Evolutionary conservation across 2,113 vertebrate genomes (phyloP), one percentile per base, ranked within the genome.

Genomic region (Austrofundulus limnaeus): DNA sequence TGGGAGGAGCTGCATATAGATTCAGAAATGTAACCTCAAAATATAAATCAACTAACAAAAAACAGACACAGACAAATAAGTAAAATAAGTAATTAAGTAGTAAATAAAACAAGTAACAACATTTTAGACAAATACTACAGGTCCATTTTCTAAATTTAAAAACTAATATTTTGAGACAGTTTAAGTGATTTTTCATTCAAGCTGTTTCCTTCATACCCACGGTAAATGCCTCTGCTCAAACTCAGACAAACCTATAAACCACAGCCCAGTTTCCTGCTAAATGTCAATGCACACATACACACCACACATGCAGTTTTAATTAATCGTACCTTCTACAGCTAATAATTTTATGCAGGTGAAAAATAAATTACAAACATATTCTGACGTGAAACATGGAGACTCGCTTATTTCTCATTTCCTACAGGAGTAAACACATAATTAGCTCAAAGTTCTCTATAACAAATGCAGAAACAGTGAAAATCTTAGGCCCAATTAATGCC

Each of bases 401-500:
- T 11, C 19, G 37, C 19, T 34, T 53, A 21, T 58, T 58, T 45
- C 12, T 31, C 21, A 24, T 24, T 49, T 54, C 13, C 19, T n/a
- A 7, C 6, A 37, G 50, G 20, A 70, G 48, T 43, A 41, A 54
- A 47, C 2, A 47, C 3, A 34, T 42, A 19, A 52, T 57, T 58
- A 42, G 47, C 46, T 49, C 23, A 25, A 46, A 69, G 9, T 28
- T 65, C 54, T 39, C 28, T 8, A 17, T 58, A 64, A 59, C 23
- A n/a, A 72, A 58, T 31, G 45, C 15, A 70, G n/a, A 53, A 48
- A 55, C 43, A 34, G 25, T 37, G 20, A 43, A 43, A 46, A 28
- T 25, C 47, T 14, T 43, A n/a, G 50, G 37, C 25, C 20, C 39
- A 53, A 52, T 43, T 60, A 66, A 54, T 48, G 15, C 15, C 4